These are phyloP conservation scores for Chaenodraco wilsoni DNA, from an alignment of 2,797 vertebrate species.

Conservation along the genomic window DNA sequence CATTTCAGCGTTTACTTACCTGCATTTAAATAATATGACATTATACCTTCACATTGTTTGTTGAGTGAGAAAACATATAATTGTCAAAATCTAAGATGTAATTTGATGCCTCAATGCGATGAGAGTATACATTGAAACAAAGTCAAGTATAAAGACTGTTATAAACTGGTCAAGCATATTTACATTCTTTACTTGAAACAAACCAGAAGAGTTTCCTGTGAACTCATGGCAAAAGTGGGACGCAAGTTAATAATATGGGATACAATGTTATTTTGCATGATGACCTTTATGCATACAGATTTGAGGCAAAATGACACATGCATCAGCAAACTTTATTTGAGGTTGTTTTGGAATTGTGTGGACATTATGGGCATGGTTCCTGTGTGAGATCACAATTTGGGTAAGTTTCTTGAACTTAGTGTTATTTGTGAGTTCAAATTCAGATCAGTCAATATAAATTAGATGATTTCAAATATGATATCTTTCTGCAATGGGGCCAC, in stretches of 20 bases:
- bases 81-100: conserved; percentile 6
- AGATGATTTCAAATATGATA: neutral
- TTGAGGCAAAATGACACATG: neutral
- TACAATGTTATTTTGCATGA: neutral
- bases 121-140: neutral
- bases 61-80: conserved; percentile 18
- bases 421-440: neutral
- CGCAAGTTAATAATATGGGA: neutral
- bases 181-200: conserved; percentile 40
- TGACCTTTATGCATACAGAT: no score
- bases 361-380: conserved; percentile 12
- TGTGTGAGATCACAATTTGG: conserved; percentile 5
- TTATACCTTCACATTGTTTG: neutral
- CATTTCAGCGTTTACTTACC: conserved; percentile 2
- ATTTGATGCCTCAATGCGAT: neutral
- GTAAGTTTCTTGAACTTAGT: neutral
- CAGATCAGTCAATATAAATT: neutral
- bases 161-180: conserved; percentile 33
- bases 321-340: neutral
- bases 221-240: neutral
- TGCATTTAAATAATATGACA: neutral
- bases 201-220: conserved; percentile 1
- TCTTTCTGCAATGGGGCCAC: neutral
- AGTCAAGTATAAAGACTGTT: conserved; percentile 9
- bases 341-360: neutral